Evolutionary conservation across 2,888 invertebrate genomes (phyloP), one percentile per base, ranked within the genome.

Genomic region (Artemia sinica): DNA sequence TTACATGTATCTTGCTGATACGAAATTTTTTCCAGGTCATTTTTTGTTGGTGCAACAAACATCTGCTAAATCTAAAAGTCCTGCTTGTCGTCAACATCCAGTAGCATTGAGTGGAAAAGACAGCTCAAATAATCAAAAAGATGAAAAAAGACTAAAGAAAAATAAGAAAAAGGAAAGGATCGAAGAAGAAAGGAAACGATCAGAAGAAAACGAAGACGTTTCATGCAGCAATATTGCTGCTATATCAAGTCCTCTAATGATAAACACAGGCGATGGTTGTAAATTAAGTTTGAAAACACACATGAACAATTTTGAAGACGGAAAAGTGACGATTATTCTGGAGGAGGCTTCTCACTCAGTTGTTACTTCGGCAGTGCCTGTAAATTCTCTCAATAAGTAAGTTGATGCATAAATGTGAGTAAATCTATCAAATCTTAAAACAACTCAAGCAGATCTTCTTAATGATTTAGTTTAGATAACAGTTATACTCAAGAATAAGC

Each of bases 241-340:
- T 58, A 28, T 81, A 68, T 76, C 75, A 74, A 80, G 80, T 9
- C 74, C 75, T 18, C 72, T 74, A 70, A 79, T 79, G 70, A 74
- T 75, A 7, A 77, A 75, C 65, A 77, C 80, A 2, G 78, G 78
- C 9, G 75, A 76, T 1, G 72, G 73, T 5, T 82, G 82, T 72
- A 74, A 76, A 49, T 74, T 81, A 52, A 78, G 80, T 71, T 75
- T 80, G 68, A 75, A 76, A 65, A 72, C 79, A n/a, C 78, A 80
- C 71, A 80, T 81, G 76, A 75, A 77, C 71, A 76, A 78, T 72
- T 81, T 81, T 80, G 75, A 73, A 65, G 74, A 74, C 4, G 80
- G 80, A n/a, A 73, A 72, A 52, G 76, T 81, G 72, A 77, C 78
- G 70, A 76, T 81, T 48, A 75, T 81, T 66, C 78, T 80, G 71